Conservation (phyloP, 2,888 invertebrate species). For the Nezara viridula region DNA sequence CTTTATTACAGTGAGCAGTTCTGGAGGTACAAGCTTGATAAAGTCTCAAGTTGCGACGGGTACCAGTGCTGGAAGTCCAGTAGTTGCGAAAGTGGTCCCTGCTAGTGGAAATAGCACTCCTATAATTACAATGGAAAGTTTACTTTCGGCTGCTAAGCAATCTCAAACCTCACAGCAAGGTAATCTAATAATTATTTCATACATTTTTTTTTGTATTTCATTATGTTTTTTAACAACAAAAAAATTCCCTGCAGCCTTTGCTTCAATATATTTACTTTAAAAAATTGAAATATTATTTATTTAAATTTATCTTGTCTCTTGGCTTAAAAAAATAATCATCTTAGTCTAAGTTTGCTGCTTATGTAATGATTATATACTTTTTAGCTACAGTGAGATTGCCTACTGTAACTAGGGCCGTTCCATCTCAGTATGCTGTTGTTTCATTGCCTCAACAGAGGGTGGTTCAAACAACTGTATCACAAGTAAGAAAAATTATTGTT, state of each 20-base stretch:
- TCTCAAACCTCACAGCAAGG: slow-evolving; percentile 62
- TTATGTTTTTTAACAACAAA: neutral
- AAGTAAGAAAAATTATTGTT: slow-evolving; percentile 70
- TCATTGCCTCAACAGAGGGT: slow-evolving; percentile 66
- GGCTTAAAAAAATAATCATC: too few species aligned
- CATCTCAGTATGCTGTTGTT: slow-evolving; percentile 65
- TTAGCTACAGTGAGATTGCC: slow-evolving; percentile 61
- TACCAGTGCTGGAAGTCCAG: slow-evolving; percentile 68
- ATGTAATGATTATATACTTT: neutral
- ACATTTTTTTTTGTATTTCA: neutral
- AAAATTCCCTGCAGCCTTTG: neutral
- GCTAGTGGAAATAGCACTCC: slow-evolving; percentile 79
- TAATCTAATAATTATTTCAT: neutral
- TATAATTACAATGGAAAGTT: slow-evolving; percentile 75
- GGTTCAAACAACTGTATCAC: slow-evolving; percentile 69
- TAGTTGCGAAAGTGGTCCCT: slow-evolving; percentile 81
- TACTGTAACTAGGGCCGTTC: slow-evolving; percentile 59
- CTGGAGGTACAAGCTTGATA: slow-evolving; percentile 62
- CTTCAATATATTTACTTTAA: too few species aligned
- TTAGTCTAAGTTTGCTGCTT: neutral
- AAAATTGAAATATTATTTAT: too few species aligned
- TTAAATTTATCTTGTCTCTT: too few species aligned
- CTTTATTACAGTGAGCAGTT: slow-evolving; percentile 59
- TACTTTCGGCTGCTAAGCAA: slow-evolving; percentile 72
- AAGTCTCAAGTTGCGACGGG: slow-evolving; percentile 62